These are phyloP conservation scores for Globia sparganii DNA, from an alignment of 2,888 invertebrate genomes.

Conservation along the genomic window DNA sequence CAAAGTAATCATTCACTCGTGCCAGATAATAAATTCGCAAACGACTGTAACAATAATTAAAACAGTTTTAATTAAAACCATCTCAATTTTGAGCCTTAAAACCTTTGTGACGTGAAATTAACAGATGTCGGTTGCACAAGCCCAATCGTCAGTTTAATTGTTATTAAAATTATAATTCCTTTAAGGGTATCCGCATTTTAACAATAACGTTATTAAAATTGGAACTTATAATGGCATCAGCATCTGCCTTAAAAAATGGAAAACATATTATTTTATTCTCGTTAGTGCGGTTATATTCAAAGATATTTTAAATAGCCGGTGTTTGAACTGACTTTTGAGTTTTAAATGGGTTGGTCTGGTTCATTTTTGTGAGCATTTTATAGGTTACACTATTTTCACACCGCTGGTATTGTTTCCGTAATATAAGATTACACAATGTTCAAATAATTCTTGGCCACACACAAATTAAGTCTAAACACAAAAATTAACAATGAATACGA, in stretches of 20 bases:
- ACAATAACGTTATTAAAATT: conserved; percentile 20
- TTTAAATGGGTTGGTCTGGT: background rate
- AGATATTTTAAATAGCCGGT: background rate
- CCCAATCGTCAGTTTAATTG: conserved; percentile 1
- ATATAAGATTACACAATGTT: background rate
- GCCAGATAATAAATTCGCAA: background rate
- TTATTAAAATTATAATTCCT: conserved; percentile 8
- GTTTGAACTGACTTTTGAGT: background rate
- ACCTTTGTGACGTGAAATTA: background rate
- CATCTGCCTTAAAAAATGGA: conserved; percentile 8
- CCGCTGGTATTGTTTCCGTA: background rate
- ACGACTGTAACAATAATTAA: background rate
- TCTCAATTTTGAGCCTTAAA: conserved; percentile 2
- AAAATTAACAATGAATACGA: background rate
- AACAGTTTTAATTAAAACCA: conserved; percentile 8
- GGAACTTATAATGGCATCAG: background rate
- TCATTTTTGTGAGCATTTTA: conserved; percentile 17
- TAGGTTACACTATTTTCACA: conserved; percentile 22
- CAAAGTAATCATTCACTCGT: conserved; percentile 4
- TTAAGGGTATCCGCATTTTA: conserved; percentile 4
- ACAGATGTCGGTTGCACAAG: conserved; percentile 2
- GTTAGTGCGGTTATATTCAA: background rate
- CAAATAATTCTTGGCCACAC: background rate
- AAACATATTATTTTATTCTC: background rate
- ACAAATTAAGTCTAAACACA: too few relatives aligned